Evolutionary conservation across 2,113 vertebrate genomes (phyloP).

Genomic region (Promerops cafer): DNA sequence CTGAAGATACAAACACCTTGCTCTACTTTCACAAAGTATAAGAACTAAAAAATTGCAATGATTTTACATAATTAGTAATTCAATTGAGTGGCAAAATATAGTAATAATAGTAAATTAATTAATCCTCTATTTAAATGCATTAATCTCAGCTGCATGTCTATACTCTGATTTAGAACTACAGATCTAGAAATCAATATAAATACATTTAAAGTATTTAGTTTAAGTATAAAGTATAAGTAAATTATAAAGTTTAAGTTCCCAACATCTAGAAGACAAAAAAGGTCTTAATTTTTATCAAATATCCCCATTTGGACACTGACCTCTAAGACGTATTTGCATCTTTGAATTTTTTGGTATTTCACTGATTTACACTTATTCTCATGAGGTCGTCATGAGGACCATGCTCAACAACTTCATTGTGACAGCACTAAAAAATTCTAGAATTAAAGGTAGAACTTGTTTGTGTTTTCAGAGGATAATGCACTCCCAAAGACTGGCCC

Average conservation of each 20-base stretch:
- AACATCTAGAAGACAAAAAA: background rate
- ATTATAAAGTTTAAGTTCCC: background rate
- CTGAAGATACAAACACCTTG: background rate
- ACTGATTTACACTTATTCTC: background rate
- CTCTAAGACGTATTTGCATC: background rate
- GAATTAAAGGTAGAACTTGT: background rate
- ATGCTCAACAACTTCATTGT: background rate
- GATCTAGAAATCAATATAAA: background rate
- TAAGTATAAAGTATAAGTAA: too few species aligned
- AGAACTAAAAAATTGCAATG: background rate
- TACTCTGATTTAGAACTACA: background rate
- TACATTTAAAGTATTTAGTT: background rate
- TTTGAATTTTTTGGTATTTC: background rate
- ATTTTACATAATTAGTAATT: background rate
- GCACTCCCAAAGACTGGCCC: background rate
- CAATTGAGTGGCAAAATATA: background rate
- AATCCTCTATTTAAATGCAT: background rate
- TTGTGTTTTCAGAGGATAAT: background rate
- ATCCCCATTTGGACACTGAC: background rate
- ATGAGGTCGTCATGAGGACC: background rate
- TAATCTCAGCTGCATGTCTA: background rate
- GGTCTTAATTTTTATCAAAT: background rate
- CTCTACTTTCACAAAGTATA: background rate
- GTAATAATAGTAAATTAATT: background rate
- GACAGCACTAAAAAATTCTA: background rate